Conservation (phyloP, 2,113 vertebrate species). For the Neolamprologus longior region DNA sequence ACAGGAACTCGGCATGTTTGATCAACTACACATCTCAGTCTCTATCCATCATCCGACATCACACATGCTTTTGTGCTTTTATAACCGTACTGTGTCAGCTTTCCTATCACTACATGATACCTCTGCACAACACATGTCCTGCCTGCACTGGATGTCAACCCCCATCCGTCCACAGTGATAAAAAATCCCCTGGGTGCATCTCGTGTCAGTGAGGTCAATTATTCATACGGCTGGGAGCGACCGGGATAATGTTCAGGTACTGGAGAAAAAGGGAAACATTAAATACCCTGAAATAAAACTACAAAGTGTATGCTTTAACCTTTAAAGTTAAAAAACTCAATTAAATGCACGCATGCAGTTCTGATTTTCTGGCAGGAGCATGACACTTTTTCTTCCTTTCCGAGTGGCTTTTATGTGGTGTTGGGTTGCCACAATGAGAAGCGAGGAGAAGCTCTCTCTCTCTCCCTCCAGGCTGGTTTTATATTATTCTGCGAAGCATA, state of each 20-base stretch:
- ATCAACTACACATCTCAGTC: neutral
- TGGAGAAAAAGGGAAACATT: neutral
- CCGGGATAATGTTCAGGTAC: neutral
- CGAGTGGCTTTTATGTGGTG: conserved; percentile 45
- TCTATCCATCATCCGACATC: neutral
- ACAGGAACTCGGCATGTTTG: neutral
- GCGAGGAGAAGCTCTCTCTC: neutral
- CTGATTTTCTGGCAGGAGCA: neutral
- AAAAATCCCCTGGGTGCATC: conserved; percentile 19
- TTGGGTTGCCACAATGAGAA: conserved; percentile 21
- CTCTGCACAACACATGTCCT: conserved; percentile 12
- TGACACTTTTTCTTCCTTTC: neutral
- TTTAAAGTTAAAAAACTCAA: neutral
- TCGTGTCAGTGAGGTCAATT: conserved; percentile 39
- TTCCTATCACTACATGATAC: neutral
- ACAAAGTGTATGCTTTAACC: neutral
- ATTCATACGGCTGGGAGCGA: conserved; percentile 24
- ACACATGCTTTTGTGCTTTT: neutral
- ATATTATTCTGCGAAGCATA: conserved; percentile 19
- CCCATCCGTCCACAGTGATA: conserved; percentile 5
- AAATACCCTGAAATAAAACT: neutral
- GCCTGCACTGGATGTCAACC: conserved; percentile 6
- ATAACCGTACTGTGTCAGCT: neutral
- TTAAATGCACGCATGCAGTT: conserved; percentile 8
- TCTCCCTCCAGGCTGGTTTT: conserved; percentile 4